Percentiles rank a stretch among this genome's conserved stretches.
phyloP scores from a whole-genome alignment of 2,113 vertebrate species.

The Dicaeum eximium region DNA sequence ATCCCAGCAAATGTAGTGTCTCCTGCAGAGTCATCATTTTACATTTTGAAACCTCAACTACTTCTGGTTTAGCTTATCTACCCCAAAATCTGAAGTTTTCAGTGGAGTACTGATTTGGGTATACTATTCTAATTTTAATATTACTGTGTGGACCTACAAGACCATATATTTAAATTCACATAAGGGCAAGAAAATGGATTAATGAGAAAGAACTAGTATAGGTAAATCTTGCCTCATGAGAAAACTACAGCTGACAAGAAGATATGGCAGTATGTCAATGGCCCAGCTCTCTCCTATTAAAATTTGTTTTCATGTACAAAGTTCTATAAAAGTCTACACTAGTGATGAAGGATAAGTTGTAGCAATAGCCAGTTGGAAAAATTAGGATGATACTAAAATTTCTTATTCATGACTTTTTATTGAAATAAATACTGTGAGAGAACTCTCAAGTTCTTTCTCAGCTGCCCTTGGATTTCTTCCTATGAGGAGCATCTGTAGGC shows the following conservation, averaged over 20 bases:
- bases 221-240: not conserved
- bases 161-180: not conserved
- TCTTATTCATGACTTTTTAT: not conserved
- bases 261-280: not conserved
- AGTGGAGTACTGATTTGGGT: not conserved
- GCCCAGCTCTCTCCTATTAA: not conserved
- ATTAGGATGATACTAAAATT: not conserved
- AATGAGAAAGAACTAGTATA: not conserved
- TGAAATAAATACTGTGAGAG: not conserved
- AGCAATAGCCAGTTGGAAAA: not conserved
- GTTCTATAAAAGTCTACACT: not conserved
- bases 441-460: not conserved
- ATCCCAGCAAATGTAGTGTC: not conserved
- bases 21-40: not conserved
- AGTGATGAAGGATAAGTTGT: not conserved
- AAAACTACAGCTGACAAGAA: not conserved
- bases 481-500: accelerated
- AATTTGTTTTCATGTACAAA: not conserved
- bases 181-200: not conserved
- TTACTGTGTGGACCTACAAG: not conserved
- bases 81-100: not conserved
- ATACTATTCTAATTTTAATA: not conserved
- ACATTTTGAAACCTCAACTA: not conserved
- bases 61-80: not conserved
- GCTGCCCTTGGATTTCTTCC: not conserved